Conservation (phyloP, 2,888 invertebrate species). For the Drosophila borborema region DNA sequence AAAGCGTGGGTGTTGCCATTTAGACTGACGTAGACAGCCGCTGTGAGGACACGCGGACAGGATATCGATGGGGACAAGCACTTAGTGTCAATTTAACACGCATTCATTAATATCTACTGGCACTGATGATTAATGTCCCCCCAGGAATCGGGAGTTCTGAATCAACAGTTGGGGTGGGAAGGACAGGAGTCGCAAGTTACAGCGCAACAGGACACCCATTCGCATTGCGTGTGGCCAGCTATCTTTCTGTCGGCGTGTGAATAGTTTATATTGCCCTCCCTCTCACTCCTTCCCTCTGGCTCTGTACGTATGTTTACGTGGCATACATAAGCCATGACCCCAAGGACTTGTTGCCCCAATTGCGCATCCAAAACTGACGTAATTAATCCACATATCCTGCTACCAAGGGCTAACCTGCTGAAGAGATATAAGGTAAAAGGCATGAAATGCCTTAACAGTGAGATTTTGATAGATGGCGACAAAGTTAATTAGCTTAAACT, state of each 20-base stretch:
- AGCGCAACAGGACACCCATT: conserved; percentile 26
- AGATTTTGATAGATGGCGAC: neutral
- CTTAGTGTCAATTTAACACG: conserved; percentile 71
- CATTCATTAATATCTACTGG: conserved; percentile 48
- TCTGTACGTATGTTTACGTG: neutral
- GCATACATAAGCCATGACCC: conserved; percentile 13
- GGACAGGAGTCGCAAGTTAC: neutral
- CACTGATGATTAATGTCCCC: conserved; percentile 55
- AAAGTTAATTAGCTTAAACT: neutral
- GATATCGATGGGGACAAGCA: conserved; percentile 63
- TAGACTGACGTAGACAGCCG: conserved; percentile 5
- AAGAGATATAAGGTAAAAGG: neutral
- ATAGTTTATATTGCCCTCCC: neutral
- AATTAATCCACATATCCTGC: conserved; percentile 24
- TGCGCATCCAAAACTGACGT: conserved; percentile 28
- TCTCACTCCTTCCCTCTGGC: neutral
- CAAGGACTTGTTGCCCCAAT: conserved; percentile 44
- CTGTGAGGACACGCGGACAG: conserved; percentile 20
- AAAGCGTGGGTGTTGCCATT: conserved; percentile 23
- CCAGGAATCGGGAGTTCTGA: neutral
- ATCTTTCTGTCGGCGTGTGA: too few species aligned
- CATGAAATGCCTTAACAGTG: neutral
- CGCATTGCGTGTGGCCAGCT: conserved; percentile 29
- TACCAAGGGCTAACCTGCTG: conserved; percentile 30
- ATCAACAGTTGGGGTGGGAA: neutral